These are phyloP conservation scores for Trichechus manatus DNA, from an alignment of 2,113 vertebrate genomes.

Conservation along the genomic window DNA sequence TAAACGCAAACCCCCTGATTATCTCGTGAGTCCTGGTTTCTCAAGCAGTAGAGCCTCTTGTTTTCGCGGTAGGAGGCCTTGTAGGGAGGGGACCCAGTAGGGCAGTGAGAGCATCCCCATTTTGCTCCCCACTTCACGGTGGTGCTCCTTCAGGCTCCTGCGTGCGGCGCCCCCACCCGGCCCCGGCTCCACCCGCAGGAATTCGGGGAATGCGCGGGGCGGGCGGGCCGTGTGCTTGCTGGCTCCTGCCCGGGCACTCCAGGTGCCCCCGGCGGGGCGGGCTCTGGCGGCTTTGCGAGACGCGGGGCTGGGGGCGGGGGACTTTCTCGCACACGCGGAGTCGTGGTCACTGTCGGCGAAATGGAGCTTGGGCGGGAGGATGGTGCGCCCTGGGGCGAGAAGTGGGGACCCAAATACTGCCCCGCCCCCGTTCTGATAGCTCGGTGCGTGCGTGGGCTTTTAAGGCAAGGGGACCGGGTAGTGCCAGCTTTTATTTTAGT, in stretches of 20 bases:
- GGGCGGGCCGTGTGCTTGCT: conserved; percentile 78
- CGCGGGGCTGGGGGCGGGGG: background rate
- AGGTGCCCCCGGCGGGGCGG: conserved; percentile 80
- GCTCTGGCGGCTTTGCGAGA: background rate
- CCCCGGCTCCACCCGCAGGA: conserved; percentile 81
- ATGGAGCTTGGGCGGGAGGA: background rate
- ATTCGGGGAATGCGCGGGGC: conserved; percentile 78
- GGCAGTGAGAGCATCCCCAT: background rate
- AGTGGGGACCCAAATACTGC: background rate
- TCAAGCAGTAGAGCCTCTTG: background rate
- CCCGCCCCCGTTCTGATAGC: background rate
- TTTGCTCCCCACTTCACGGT: background rate
- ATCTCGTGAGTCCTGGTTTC: background rate
- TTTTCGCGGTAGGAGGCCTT: conserved; percentile 25
- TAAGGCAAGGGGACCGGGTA: background rate
- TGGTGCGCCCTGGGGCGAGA: background rate
- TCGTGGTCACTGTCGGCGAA: background rate
- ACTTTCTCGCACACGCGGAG: background rate
- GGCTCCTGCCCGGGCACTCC: conserved; percentile 80
- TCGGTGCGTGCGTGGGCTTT: background rate
- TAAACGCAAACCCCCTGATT: background rate
- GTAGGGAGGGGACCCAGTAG: background rate
- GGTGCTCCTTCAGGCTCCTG: conserved; percentile 70
- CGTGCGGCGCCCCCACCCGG: conserved; percentile 71
- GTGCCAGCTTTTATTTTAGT: conserved; percentile 4